phyloP scores from a whole-genome alignment of 2,888 invertebrate genomes.

The Dryobota labecula region DNA sequence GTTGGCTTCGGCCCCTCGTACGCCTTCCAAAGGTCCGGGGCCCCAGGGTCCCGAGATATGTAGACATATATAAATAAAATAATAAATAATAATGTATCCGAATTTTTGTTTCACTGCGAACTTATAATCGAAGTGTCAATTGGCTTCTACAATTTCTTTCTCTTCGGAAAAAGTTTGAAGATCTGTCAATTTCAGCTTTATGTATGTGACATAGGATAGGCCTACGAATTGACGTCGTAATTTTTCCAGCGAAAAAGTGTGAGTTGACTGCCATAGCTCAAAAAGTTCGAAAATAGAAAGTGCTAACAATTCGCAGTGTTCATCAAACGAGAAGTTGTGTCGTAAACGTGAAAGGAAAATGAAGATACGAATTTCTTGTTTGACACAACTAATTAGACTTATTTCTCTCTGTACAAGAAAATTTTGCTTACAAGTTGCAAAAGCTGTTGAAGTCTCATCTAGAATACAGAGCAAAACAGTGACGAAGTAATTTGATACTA shows the following conservation, averaged over 20 bases:
- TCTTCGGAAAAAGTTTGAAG: conserved; percentile 30
- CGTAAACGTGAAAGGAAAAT: conserved; percentile 44
- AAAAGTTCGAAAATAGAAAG: conserved; percentile 19
- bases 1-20: no score
- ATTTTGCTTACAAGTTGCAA: conserved; percentile 48
- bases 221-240: not conserved
- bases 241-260: conserved; percentile 16
- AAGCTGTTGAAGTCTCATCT: conserved; percentile 32
- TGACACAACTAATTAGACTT: conserved; percentile 45
- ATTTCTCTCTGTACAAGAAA: conserved; percentile 48
- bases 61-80: no score
- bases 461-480: conserved; percentile 33
- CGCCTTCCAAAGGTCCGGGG: no score
- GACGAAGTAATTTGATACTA: conserved; percentile 48
- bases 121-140: conserved; percentile 7
- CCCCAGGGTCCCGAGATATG: no score
- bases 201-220: conserved; percentile 1
- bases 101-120: not conserved
- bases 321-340: conserved; percentile 23
- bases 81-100: no score
- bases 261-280: not conserved
- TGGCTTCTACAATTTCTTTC: not conserved
- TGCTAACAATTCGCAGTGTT: conserved; percentile 13
- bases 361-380: conserved; percentile 39
- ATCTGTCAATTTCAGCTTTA: conserved; percentile 20